Base-by-base conservation (phyloP, 2,797 vertebrate species). In the Spea hammondii region DNA sequence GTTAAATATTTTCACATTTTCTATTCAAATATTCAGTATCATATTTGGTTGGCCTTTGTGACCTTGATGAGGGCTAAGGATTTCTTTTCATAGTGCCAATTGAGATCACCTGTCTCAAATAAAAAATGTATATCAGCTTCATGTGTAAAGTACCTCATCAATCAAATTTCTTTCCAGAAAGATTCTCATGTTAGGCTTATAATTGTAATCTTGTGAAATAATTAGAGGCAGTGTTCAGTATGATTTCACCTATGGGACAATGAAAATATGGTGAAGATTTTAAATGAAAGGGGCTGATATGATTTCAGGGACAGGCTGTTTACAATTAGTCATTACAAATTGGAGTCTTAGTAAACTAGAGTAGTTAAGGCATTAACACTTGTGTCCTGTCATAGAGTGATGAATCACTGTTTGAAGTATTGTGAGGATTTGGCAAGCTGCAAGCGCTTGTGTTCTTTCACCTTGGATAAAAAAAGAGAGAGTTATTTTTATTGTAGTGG, bases 141-240 rank as follows among this genome's bases (percentile, higher is more conserved):
- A 68, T 65, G 50, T 51, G 77, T 57, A 73, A 79, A 73, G 50
- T 59, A 70, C 4, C 48, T 62, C 50, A 74, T 70, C 44, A 69
- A 75, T 74, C 59, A 70, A 59, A 75, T 67, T 75, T 79, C 47
- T 50, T 74, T 74, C 47, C 47, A 44, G 46, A 64, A 77, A 77
- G 55, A 77, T 48, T 69, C 48, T 70, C n/a, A 70, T 70, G 51
- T 75, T 46, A 75, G n/a, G 67, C 50, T 74, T 74, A 66, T 74
- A 74, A 79, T 79, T 75, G 74, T 65, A 70, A 70, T 75, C 73
- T 74, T 50, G 32, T 44, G 47, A 51, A 79, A 70, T 75, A 79
- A 79, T 75, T 75, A 70, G 49, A 74, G 47, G 44, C 74, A 76
- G 45, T 68, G 65, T 59, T 49, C 49, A 74, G 44, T 46, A 54